phyloP scores from a whole-genome alignment of 2,888 invertebrate genomes.

The Parnassius apollo region DNA sequence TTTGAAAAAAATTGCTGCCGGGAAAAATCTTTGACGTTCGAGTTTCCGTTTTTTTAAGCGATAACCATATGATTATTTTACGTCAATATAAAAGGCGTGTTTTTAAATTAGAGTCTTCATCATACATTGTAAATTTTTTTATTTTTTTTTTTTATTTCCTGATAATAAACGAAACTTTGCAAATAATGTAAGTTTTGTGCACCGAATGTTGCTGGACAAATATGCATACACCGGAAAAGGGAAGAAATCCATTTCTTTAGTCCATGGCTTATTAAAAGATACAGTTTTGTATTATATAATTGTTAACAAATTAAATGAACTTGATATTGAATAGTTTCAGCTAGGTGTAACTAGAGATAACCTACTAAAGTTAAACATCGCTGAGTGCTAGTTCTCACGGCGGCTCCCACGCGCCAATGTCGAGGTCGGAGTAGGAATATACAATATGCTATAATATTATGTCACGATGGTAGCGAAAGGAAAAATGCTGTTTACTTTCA shows the following conservation, averaged over 20 bases:
- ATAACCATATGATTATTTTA: neutral
- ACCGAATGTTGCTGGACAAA: too few relatives aligned
- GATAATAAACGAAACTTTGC: too few relatives aligned
- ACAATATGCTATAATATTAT: constrained; percentile 34
- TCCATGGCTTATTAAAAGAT: too few relatives aligned
- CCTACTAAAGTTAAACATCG: constrained; percentile 48
- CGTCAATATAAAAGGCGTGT: too few relatives aligned
- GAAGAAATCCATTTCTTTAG: too few relatives aligned
- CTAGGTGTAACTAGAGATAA: constrained; percentile 36
- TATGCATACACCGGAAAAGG: too few relatives aligned
- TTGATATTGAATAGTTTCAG: constrained; percentile 12
- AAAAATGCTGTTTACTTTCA: constrained; percentile 47
- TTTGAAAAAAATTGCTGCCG: neutral
- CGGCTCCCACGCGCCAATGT: constrained; percentile 55
- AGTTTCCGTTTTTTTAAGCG: too few relatives aligned
- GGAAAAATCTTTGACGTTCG: neutral
- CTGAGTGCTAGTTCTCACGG: constrained; percentile 57
- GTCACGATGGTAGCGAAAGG: constrained; percentile 50
- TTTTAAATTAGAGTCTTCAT: too few relatives aligned
- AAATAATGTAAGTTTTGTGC: too few relatives aligned
- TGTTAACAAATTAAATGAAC: neutral
- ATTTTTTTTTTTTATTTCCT: too few relatives aligned
- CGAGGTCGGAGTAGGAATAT: constrained; percentile 62
- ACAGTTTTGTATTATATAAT: too few relatives aligned
- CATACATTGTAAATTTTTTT: too few relatives aligned